Evolutionary conservation across 2,888 invertebrate species (phyloP).

Genomic region (Conistra vaccinii): DNA sequence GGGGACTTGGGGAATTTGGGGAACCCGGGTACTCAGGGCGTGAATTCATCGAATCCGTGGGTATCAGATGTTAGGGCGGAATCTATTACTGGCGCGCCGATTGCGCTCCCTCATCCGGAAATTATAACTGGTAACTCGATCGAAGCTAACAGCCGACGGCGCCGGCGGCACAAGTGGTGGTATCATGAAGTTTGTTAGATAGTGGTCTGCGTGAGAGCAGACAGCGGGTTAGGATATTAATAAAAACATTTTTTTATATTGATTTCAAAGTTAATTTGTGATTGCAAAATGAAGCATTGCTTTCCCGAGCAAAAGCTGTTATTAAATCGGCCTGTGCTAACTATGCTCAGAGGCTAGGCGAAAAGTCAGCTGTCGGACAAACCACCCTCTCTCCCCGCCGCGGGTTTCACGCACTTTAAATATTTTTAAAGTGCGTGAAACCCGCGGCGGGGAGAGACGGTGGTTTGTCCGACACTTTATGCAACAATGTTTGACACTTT

Average conservation of each 20-base stretch:
- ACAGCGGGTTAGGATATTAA: conserved; percentile 10
- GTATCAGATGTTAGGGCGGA: conserved; percentile 70
- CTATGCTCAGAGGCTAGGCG: background rate
- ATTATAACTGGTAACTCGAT: conserved; percentile 73
- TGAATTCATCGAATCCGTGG: conserved; percentile 50
- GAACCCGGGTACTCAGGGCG: conserved; percentile 44
- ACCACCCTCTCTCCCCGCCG: background rate
- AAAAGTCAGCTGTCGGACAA: background rate
- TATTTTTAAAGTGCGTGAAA: no score
- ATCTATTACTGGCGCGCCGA: conserved; percentile 70
- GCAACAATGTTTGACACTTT: no score
- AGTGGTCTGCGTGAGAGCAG: conserved; percentile 22
- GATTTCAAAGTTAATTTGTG: background rate
- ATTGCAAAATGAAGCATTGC: background rate
- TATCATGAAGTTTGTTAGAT: conserved; percentile 57
- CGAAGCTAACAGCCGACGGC: conserved; percentile 59
- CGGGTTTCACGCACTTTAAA: background rate
- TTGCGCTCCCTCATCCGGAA: conserved; percentile 70
- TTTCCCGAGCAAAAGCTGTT: background rate
- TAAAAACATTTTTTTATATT: background rate
- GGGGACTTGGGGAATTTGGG: conserved; percentile 34
- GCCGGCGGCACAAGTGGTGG: conserved; percentile 44
- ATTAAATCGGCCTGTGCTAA: background rate
- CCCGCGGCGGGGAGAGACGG: no score
- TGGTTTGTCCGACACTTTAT: no score